Conservation (phyloP, 2,113 vertebrate genomes). For the Peromyscus leucopus region DNA sequence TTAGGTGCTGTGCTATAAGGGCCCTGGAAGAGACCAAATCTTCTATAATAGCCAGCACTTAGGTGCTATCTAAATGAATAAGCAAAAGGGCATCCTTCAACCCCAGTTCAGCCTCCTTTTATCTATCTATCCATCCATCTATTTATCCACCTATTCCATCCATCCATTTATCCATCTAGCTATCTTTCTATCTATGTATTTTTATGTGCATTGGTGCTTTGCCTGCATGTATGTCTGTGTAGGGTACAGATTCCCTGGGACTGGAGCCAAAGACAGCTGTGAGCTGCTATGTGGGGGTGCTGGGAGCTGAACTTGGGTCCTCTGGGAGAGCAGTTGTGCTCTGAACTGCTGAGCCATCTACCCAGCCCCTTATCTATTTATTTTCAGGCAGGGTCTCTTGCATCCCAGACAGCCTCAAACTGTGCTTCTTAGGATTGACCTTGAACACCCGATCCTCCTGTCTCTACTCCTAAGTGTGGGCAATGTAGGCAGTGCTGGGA, state of each 20-base stretch:
- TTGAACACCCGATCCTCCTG: background rate
- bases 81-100: background rate
- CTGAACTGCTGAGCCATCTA: background rate
- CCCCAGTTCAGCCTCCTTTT: background rate
- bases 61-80: background rate
- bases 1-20: background rate
- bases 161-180: too few species aligned
- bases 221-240: background rate
- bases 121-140: background rate
- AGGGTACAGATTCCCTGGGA: too few species aligned
- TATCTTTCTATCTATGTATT: background rate
- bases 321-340: background rate
- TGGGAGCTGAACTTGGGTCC: background rate
- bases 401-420: background rate
- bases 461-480: background rate
- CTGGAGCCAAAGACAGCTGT: background rate
- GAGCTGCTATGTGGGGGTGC: background rate
- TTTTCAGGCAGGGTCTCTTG: background rate
- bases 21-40: background rate
- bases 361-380: background rate
- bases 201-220: background rate
- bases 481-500: background rate
- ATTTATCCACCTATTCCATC: background rate
- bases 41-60: background rate
- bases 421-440: background rate